phyloP scores from a whole-genome alignment of 2,888 invertebrate genomes.

The Drosophila paranaensis region DNA sequence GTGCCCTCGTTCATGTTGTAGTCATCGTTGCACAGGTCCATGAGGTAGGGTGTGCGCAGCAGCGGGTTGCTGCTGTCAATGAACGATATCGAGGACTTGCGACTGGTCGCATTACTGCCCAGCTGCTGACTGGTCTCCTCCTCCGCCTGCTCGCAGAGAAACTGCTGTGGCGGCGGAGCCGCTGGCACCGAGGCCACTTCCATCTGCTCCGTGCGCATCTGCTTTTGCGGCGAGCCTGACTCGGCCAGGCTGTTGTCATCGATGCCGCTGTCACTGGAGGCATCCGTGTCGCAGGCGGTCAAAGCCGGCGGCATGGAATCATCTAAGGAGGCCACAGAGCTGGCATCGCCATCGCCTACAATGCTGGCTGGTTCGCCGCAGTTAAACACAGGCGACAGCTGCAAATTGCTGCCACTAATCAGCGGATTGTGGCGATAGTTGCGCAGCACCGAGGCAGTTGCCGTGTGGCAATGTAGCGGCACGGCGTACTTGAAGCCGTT shows the following conservation, averaged over 20 bases:
- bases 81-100: slow-evolving; percentile 75
- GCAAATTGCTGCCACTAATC: slow-evolving; percentile 81
- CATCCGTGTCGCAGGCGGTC: slow-evolving; percentile 78
- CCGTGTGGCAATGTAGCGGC: slow-evolving; percentile 66
- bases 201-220: not conserved
- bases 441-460: slow-evolving; percentile 72
- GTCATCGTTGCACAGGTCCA: slow-evolving; percentile 83
- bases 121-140: slow-evolving; percentile 19
- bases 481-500: slow-evolving; percentile 31
- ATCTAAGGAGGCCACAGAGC: slow-evolving; percentile 61
- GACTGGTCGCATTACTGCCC: slow-evolving; percentile 51
- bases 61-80: slow-evolving; percentile 81
- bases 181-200: slow-evolving; percentile 22
- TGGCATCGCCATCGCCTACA: slow-evolving; percentile 43
- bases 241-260: slow-evolving; percentile 76
- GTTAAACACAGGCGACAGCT: slow-evolving; percentile 73
- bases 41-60: slow-evolving; percentile 75
- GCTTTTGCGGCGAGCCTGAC: slow-evolving; percentile 24
- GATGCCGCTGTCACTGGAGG: slow-evolving; percentile 82
- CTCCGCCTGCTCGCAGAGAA: not conserved
- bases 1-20: slow-evolving; percentile 79
- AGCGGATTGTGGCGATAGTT: slow-evolving; percentile 82
- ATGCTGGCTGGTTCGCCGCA: slow-evolving; percentile 17
- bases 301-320: slow-evolving; percentile 79
- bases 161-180: slow-evolving; percentile 38